Base-by-base conservation (phyloP, 2,888 invertebrate genomes). In the Pilophorus perplexus region DNA sequence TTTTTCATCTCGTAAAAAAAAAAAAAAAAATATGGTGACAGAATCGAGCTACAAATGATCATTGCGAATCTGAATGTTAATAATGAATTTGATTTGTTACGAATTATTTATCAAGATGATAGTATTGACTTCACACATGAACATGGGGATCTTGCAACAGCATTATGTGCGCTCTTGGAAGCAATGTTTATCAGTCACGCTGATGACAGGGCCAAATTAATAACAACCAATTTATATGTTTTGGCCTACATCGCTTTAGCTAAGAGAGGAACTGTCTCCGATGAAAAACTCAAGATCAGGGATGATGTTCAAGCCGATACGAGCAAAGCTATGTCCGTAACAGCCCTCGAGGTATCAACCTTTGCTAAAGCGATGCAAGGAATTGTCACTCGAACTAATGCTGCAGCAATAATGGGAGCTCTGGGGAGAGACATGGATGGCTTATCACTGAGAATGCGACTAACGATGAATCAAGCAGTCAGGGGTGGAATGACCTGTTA, bases 241-340 rank as follows among this genome's bases (percentile, higher is more conserved):
- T n/a, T 52, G 14, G 52, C 25, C 4, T 52, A 52, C 27, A 16
- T 52, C 10, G 33, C 28, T 5, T 16, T 52, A 3, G 52, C 5
- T 33, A 52, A 52, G n/a, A 52, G 57, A 38, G 57, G 38, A 6
- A 57, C 20, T n/a, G 16, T 57, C 18, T 18, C 57, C 14, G 57
- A n/a, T 6, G 33, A 16, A 12, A 57, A 57, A 16, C 20, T 57
- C 5, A 57, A 25, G 16, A 38, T 57, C 12, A 4, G 14, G 4
- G n/a, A 3, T 5, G 57, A 57, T 14, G 38, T 57, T 18, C 3
- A 3, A 10, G 5, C 14, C 10, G 38, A 10, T 3, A 57, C 57
- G 4, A 18, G 57, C 4, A 57, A 40, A 57, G 10, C 8, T 8
- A 8, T 57, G 10, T 3, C 3, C 3, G 33, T 38, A 2, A 33